A percentile compares a stretch with the other conserved stretches of the same genome.
phyloP scores from a whole-genome alignment of 1,140 invertebrate species.

The Dendrolimus punctatus region DNA sequence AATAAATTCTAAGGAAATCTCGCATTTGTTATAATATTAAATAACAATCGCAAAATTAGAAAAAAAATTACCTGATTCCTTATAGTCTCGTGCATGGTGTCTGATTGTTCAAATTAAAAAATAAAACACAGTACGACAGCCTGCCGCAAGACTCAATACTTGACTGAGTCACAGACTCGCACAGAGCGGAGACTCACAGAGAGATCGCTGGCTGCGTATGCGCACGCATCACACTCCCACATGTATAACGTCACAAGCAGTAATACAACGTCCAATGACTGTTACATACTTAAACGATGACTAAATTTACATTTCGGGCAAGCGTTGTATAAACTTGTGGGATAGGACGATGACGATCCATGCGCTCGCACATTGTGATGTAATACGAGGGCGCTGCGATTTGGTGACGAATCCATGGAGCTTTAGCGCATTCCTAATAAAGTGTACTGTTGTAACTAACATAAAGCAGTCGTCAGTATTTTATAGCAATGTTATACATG shows the following conservation, averaged over 20 bases:
- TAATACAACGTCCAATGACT: slow-evolving; percentile 24
- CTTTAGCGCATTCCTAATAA: too few species aligned
- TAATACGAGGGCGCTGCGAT: slow-evolving; percentile 25
- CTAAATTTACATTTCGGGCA: slow-evolving; percentile 11
- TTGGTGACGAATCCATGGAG: background rate
- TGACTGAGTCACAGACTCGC: slow-evolving; percentile 15
- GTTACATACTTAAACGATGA: slow-evolving; percentile 9
- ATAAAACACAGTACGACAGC: slow-evolving; percentile 9
- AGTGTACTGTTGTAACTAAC: too few species aligned
- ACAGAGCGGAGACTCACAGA: background rate
- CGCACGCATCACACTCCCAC: slow-evolving; percentile 7
- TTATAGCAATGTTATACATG: too few species aligned
- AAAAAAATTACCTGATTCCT: slow-evolving; percentile 32
- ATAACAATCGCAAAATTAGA: slow-evolving; percentile 5
- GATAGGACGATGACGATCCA: slow-evolving; percentile 10
- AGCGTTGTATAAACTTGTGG: slow-evolving; percentile 24
- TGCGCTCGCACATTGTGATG: slow-evolving; percentile 34
- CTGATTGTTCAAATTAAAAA: slow-evolving; percentile 2
- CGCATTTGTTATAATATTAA: too few species aligned
- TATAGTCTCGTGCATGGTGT: slow-evolving; percentile 36
- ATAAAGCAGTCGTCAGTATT: too few species aligned
- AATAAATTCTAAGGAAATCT: too few species aligned
- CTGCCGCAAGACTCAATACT: slow-evolving; percentile 18
- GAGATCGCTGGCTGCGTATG: background rate
- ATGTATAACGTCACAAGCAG: slow-evolving; percentile 6